Evolutionary conservation across 2,113 vertebrate genomes (phyloP).

Genomic region (Xyliphius kryptos): DNA sequence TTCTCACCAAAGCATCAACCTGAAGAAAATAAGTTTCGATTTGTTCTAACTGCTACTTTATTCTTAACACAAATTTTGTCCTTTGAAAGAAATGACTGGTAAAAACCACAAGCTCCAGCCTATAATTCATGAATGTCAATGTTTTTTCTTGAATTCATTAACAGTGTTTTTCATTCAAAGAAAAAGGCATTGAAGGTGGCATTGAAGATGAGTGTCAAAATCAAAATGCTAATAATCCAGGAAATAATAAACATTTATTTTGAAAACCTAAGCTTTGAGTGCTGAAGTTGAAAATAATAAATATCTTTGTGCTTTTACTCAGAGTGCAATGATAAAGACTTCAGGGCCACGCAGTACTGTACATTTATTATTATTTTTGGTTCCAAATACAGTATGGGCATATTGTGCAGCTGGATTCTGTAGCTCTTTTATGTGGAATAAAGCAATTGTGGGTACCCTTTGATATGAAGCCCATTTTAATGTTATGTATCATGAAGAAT

Average conservation of each 20-base stretch:
- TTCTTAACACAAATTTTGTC: constrained; percentile 5
- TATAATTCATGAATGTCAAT: constrained; percentile 34
- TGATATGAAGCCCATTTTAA: constrained; percentile 22
- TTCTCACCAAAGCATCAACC: not conserved
- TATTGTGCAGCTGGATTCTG: too few relatives aligned
- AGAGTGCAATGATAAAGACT: constrained; percentile 2
- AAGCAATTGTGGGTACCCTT: not conserved
- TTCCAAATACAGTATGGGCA: too few relatives aligned
- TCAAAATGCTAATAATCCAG: constrained; percentile 9
- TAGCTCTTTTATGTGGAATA: too few relatives aligned
- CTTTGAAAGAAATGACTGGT: constrained; percentile 40
- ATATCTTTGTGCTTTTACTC: constrained; percentile 21
- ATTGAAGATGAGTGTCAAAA: constrained; percentile 21
- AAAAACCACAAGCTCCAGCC: constrained; percentile 27
- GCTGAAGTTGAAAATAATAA: constrained; percentile 15
- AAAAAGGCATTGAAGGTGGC: constrained; percentile 10
- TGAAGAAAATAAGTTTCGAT: not conserved
- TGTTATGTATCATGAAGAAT: constrained; percentile 32
- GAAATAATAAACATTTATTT: not conserved
- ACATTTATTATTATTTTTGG: too few relatives aligned
- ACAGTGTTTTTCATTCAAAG: constrained; percentile 39
- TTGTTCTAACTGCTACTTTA: constrained; percentile 11
- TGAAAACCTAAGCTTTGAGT: constrained; percentile 20
- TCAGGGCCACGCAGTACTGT: constrained; percentile 1
- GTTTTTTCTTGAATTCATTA: not conserved